A percentile compares a stretch with the other conserved stretches of the same genome.
phyloP scores from a whole-genome alignment of 1,140 invertebrate species.

The Macrobrachium rosenbergii region DNA sequence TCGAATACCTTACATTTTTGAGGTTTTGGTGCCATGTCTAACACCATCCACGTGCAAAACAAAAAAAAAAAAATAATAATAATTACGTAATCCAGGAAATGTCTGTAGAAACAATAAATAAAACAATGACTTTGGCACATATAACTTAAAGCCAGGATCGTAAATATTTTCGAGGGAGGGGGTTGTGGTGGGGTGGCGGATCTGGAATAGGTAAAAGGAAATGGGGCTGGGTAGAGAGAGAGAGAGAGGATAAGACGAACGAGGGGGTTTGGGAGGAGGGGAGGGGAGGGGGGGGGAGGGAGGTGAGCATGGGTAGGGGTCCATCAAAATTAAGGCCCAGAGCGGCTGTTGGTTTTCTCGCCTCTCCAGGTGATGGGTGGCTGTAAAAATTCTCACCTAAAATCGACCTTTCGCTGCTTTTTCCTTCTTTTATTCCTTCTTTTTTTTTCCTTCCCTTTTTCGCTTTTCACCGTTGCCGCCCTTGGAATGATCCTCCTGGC shows the following conservation, averaged over 20 bases:
- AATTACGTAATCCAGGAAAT: too few species aligned
- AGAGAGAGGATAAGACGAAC: background rate
- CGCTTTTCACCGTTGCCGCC: background rate
- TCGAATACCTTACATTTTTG: too few species aligned
- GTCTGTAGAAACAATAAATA: too few species aligned
- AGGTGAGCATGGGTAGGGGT: background rate
- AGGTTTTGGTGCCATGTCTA: too few species aligned
- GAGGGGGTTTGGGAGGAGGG: background rate
- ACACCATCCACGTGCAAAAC: too few species aligned
- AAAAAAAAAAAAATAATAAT: too few species aligned
- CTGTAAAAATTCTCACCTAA: conserved; percentile 62
- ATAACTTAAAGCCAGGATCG: background rate
- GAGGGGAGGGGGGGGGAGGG: conserved; percentile 1
- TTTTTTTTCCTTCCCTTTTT: conserved; percentile 25
- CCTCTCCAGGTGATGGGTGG: conserved; percentile 43
- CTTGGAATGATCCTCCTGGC: too few species aligned
- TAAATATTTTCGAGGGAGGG: background rate
- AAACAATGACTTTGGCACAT: too few species aligned
- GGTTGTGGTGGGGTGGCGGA: background rate
- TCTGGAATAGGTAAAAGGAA: background rate
- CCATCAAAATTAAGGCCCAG: background rate
- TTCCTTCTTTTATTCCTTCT: background rate
- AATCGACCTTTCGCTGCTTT: conserved; percentile 40
- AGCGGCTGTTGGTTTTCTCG: conserved; percentile 23
- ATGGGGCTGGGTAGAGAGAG: background rate